Evolutionary conservation across 1,140 invertebrate genomes (phyloP).

Genomic region (Drosophila simulans): DNA sequence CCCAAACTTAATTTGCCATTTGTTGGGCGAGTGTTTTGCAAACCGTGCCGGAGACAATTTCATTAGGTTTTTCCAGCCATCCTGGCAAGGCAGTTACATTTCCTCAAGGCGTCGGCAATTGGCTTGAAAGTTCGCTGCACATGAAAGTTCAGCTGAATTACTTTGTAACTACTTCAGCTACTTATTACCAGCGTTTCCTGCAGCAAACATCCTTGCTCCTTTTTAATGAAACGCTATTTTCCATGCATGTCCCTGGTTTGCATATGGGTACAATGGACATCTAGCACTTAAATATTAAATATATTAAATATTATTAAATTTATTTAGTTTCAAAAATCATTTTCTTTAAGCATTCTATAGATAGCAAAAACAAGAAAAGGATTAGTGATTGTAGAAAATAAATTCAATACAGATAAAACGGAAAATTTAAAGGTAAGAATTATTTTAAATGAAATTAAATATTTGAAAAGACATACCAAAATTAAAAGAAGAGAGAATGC

Average conservation of each 20-base stretch:
- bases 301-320: too few species aligned
- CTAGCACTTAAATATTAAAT: too few species aligned
- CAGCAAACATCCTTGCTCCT: neutral
- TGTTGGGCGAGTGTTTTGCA: slow-evolving; percentile 25
- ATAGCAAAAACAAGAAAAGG: neutral
- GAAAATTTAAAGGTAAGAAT: too few species aligned
- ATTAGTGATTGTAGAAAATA: neutral
- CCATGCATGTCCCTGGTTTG: neutral
- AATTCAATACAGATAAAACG: too few species aligned
- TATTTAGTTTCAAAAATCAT: too few species aligned
- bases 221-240: neutral
- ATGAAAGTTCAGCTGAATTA: neutral
- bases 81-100: slow-evolving; percentile 12
- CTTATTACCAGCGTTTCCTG: neutral
- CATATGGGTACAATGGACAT: neutral
- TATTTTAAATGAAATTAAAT: too few species aligned
- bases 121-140: neutral
- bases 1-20: slow-evolving; percentile 41
- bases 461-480: too few species aligned
- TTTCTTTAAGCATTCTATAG: too few species aligned
- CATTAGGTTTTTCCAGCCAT: slow-evolving; percentile 21
- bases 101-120: slow-evolving; percentile 9
- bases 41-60: slow-evolving; percentile 30
- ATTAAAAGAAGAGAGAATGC: too few species aligned
- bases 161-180: slow-evolving; percentile 6